Conservation (phyloP, 2,113 vertebrate genomes). For the Lamprotornis superbus region DNA sequence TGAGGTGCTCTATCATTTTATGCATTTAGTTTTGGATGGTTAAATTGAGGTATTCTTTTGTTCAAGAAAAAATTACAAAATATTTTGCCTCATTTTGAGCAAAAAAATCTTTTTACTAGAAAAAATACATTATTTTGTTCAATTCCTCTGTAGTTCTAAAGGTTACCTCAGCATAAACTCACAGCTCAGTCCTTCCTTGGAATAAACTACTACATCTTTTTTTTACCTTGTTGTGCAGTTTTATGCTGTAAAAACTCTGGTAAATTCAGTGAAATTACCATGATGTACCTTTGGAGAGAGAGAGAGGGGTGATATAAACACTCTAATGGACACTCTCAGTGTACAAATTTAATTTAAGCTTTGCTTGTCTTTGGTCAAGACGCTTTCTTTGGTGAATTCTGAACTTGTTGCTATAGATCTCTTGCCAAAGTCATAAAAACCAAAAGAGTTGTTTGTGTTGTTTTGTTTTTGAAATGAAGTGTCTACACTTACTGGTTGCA, state of each 20-base stretch:
- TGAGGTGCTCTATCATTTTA: constrained; percentile 32
- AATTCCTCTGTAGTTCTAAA: background rate
- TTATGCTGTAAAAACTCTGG: background rate
- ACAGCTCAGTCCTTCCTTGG: background rate
- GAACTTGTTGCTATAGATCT: background rate
- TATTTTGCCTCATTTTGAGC: constrained; percentile 35
- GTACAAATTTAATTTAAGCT: background rate
- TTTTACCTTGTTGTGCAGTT: background rate
- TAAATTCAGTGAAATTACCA: background rate
- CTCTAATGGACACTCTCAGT: background rate
- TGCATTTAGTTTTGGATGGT: constrained; percentile 33
- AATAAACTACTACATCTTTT: background rate
- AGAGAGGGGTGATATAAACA: background rate
- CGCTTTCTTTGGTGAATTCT: background rate
- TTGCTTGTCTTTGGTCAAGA: background rate
- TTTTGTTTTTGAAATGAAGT: background rate
- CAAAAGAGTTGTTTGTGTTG: background rate
- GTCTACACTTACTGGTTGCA: background rate
- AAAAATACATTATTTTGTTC: background rate
- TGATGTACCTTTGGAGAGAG: background rate
- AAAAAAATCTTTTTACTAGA: background rate
- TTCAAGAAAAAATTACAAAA: background rate
- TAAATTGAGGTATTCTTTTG: constrained; percentile 54
- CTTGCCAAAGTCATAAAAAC: background rate
- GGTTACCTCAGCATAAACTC: background rate